Conservation (phyloP, 2,797 vertebrate genomes). For the Neopelma chrysocephalum region DNA sequence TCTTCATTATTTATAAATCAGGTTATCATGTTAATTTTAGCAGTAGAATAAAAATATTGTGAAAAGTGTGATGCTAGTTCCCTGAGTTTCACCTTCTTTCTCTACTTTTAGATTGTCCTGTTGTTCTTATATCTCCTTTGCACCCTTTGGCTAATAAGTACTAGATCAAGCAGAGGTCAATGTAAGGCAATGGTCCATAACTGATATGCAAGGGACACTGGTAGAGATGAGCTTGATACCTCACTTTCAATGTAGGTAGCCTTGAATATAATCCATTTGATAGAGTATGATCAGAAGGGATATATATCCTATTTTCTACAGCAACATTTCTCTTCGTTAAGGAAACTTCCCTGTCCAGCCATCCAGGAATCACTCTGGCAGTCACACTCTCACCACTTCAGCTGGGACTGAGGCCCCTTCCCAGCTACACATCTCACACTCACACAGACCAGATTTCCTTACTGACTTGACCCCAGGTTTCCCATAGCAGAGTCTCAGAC, state of each 20-base stretch:
- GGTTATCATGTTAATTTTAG: neutral
- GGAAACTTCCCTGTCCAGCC: neutral
- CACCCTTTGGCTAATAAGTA: neutral
- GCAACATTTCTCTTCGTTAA: neutral
- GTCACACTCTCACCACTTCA: neutral
- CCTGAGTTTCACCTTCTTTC: neutral
- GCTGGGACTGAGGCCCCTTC: neutral
- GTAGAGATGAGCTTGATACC: neutral
- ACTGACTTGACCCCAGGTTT: neutral
- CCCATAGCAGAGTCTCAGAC: neutral
- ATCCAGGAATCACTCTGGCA: neutral
- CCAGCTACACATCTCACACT: neutral
- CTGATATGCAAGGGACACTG: neutral
- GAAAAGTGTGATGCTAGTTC: neutral
- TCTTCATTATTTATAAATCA: neutral
- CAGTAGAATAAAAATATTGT: neutral
- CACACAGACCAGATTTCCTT: neutral
- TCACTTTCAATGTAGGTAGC: neutral
- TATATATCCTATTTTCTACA: neutral
- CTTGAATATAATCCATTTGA: neutral
- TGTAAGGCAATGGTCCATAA: neutral
- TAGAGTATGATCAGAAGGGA: neutral
- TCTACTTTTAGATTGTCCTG: neutral
- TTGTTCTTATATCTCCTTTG: neutral
- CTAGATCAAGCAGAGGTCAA: neutral